phyloP scores from a whole-genome alignment of 2,888 invertebrate species.

The Scaptomyza flava region DNA sequence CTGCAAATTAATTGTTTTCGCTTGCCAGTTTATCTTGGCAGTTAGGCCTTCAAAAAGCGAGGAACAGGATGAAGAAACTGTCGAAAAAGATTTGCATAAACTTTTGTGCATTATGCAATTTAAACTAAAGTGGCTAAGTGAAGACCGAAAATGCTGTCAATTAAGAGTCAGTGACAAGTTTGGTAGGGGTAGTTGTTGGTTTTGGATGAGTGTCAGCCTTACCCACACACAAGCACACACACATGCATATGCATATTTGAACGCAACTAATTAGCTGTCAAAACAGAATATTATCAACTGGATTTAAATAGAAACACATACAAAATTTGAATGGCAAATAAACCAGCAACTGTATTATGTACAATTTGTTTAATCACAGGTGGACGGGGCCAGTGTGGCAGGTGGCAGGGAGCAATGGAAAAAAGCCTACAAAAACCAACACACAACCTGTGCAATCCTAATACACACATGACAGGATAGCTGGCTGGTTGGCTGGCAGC shows the following conservation, averaged over 20 bases:
- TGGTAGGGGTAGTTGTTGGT: background rate
- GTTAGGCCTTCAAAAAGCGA: background rate
- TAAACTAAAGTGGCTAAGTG: constrained; percentile 12
- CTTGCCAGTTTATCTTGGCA: constrained; percentile 4
- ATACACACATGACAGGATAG: constrained; percentile 16
- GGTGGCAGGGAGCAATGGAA: background rate
- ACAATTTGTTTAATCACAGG: constrained; percentile 54
- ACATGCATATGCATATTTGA: constrained; percentile 44
- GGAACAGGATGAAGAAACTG: constrained; percentile 3
- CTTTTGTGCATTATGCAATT: constrained; percentile 26
- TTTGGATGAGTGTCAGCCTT: constrained; percentile 14
- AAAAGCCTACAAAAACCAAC: constrained; percentile 29
- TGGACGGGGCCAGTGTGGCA: background rate
- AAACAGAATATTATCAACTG: constrained; percentile 74
- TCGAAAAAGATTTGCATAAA: constrained; percentile 30
- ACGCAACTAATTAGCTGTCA: constrained; percentile 81
- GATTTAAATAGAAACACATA: constrained; percentile 40
- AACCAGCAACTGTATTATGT: constrained; percentile 55
- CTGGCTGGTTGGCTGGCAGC: constrained; percentile 4
- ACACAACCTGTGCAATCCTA: constrained; percentile 29
- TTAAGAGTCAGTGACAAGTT: constrained; percentile 33
- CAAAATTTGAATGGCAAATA: constrained; percentile 55
- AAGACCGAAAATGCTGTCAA: constrained; percentile 33
- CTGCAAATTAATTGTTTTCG: constrained; percentile 45
- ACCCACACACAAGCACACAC: constrained; percentile 6